Conservation (phyloP, 1,140 invertebrate genomes). For the Drosophila subpulchrella region DNA sequence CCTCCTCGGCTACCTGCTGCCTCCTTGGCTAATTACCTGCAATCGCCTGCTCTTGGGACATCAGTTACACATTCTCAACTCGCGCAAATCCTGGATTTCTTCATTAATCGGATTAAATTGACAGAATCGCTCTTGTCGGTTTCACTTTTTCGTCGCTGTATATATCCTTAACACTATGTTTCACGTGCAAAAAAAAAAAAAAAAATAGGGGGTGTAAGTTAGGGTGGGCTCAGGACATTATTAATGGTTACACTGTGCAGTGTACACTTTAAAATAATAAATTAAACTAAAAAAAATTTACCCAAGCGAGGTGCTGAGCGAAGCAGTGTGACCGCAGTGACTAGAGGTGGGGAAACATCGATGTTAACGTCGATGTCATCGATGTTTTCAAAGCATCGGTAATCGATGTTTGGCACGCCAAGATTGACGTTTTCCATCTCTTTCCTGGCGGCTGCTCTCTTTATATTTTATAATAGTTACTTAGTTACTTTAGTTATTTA, state of each 20-base stretch:
- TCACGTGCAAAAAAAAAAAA: constrained; percentile 80
- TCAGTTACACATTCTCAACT: constrained; percentile 8
- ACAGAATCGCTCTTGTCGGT: constrained; percentile 10
- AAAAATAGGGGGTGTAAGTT: constrained; percentile 53
- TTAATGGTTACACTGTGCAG: constrained; percentile 24
- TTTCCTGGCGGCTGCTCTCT: too few relatives aligned
- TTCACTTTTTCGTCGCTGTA: constrained; percentile 59
- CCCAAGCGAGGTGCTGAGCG: constrained; percentile 44
- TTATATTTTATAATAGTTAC: too few relatives aligned
- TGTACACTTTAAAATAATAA: constrained; percentile 15
- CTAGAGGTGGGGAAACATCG: too few relatives aligned
- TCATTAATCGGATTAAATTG: constrained; percentile 18
- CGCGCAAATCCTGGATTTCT: constrained; percentile 20
- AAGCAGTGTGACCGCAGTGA: constrained; percentile 5
- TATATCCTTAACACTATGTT: constrained; percentile 57
- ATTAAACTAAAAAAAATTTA: constrained; percentile 53
- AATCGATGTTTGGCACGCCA: too few relatives aligned
- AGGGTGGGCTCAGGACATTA: constrained; percentile 55
- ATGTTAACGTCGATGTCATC: too few relatives aligned
- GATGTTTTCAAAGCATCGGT: too few relatives aligned
- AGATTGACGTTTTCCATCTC: too few relatives aligned
- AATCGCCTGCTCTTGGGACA: not conserved
- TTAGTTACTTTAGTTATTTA: too few relatives aligned
- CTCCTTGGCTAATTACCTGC: constrained; percentile 9
- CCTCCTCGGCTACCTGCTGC: constrained; percentile 5